Percentiles rank a stretch among this genome's conserved stretches.
These are phyloP conservation scores for Calonectris borealis DNA, from an alignment of 2,113 vertebrate species.

Conservation along the genomic window DNA sequence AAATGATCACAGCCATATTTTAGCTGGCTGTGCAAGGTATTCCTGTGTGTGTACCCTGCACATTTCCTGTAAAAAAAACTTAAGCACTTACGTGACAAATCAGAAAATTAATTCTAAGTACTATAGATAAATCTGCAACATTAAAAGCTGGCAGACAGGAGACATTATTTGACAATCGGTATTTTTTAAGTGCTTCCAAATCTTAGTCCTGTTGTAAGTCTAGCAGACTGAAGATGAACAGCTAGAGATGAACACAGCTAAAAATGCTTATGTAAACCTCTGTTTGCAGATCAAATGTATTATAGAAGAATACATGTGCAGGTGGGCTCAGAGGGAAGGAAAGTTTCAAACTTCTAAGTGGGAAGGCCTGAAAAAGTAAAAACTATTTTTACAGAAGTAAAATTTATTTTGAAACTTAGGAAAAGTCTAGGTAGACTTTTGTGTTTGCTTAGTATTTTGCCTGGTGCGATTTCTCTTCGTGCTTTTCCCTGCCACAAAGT, in stretches of 20 bases:
- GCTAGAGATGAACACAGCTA: neutral
- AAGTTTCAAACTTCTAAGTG: neutral
- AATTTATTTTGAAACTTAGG: neutral
- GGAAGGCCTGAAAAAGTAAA: neutral
- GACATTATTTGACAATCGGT: neutral
- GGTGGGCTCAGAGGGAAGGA: neutral
- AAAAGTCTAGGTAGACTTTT: neutral
- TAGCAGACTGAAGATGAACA: neutral
- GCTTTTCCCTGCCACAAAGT: neutral
- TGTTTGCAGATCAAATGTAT: neutral
- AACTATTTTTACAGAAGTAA: neutral
- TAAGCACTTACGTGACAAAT: neutral
- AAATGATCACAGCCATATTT: neutral
- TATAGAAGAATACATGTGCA: neutral
- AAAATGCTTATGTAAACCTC: neutral
- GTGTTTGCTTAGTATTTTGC: neutral
- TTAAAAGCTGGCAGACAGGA: neutral
- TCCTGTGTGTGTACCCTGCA: neutral
- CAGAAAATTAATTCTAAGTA: neutral
- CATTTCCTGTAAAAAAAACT: neutral
- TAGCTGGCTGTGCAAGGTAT: neutral
- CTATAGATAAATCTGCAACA: neutral
- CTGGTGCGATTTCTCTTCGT: neutral
- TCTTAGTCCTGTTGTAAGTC: neutral
- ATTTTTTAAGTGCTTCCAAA: neutral